Base-by-base conservation (phyloP, 2,113 vertebrate genomes). In the Rhinichthys klamathensis region DNA sequence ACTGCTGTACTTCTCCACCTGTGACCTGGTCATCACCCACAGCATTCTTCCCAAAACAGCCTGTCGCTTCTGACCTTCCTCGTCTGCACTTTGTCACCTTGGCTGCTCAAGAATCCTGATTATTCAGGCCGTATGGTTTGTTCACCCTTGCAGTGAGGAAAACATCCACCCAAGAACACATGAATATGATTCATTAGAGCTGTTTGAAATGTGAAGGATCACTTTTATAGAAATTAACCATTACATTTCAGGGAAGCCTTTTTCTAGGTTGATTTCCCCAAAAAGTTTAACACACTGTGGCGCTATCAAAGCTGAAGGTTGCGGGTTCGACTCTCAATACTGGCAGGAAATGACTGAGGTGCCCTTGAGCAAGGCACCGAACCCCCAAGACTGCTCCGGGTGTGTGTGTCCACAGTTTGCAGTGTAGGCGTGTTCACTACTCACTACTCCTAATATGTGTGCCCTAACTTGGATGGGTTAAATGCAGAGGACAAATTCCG, bases 11-110 rank as follows among this genome's bases (percentile, higher is more conserved):
- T 38, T 72, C 67, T 56, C 65, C 80, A 72, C 46, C 30, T 70
- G 80, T 82, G 80, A 41, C 67, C 67, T 35, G 80, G 30, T 56
- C 67, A 56, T 82, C 67, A 82, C 63, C 61, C 61, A 69, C 25
- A 69, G 61, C 61, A 49, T 81, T 67, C 61, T 46, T 81, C 63
- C 61, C 27, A 25, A 82, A 82, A 70, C 80, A 72, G 61, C 80
- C 63, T 82, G 30, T 16, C 54, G 32, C 30, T 72, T 51, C 32
- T 72, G 49, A 82, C 80, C 80, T 82, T 72, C 30, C 27, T 25
- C 32, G 49, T 49, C 23, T 72, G 67, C 67, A 58, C 63, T 35
- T 69, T 58, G 51, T 82, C 51, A 56, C 49, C 49, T n/a, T 2
- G 18, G 27, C 60, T 65, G 1, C 61, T 15, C 25, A 69, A 51